These are phyloP conservation scores for Lagorchestes hirsutus DNA, from an alignment of 2,797 vertebrate genomes.

Conservation along the genomic window DNA sequence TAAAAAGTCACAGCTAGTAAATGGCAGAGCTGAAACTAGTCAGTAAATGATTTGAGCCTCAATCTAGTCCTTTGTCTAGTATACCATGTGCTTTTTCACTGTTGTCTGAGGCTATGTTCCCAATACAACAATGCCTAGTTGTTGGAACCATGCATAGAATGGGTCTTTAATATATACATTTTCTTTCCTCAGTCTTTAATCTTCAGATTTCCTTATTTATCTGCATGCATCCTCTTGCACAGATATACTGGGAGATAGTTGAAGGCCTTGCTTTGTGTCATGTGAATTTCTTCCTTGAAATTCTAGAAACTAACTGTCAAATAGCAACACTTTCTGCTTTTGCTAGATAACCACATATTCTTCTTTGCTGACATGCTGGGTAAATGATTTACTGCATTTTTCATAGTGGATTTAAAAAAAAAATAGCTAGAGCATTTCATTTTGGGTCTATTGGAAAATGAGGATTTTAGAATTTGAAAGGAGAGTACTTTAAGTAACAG, in stretches of 20 bases:
- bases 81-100: neutral
- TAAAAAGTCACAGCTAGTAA: neutral
- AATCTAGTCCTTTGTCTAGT: neutral
- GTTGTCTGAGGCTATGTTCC: neutral
- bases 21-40: neutral
- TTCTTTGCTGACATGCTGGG: constrained; percentile 1
- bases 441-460: constrained; percentile 29
- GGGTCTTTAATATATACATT: neutral
- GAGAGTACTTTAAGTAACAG: constrained; percentile 33
- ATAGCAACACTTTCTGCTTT: constrained; percentile 8
- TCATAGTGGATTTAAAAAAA: constrained; percentile 48
- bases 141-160: neutral
- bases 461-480: constrained; percentile 56
- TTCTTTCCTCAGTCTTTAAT: neutral
- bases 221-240: neutral
- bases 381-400: neutral
- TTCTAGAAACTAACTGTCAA: constrained; percentile 33
- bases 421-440: constrained; percentile 14
- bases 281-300: constrained; percentile 30
- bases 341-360: constrained; percentile 20
- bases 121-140: neutral
- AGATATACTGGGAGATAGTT: neutral
- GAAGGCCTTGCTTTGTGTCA: neutral
- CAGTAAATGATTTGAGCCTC: neutral
- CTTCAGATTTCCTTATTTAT: constrained; percentile 37